Percentiles rank a stretch among this genome's conserved stretches.
Conservation (phyloP, 2,888 invertebrate genomes). For the Orchesella flavescens region DNA sequence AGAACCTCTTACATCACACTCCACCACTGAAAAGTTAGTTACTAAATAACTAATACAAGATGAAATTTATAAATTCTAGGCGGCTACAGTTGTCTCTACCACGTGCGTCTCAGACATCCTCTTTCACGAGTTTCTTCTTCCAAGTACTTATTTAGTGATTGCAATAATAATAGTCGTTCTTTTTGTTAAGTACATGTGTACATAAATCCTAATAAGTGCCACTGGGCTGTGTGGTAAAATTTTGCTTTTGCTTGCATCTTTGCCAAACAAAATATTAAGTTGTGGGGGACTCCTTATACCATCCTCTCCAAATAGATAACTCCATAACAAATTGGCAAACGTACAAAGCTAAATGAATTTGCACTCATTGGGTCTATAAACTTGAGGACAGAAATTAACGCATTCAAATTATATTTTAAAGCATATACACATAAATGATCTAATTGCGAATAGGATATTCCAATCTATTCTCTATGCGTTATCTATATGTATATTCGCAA, state of each 20-base stretch:
- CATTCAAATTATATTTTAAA: too few relatives aligned
- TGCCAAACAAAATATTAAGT: neutral
- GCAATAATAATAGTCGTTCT: constrained; percentile 39
- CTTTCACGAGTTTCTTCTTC: neutral
- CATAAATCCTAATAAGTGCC: constrained; percentile 51
- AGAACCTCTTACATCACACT: constrained; percentile 1
- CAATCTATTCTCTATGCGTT: too few relatives aligned
- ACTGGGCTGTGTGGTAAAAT: constrained; percentile 12
- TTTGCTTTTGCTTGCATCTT: constrained; percentile 36
- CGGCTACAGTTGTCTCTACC: constrained; percentile 25
- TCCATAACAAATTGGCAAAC: too few relatives aligned
- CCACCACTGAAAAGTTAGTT: neutral
- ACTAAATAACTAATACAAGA: constrained; percentile 5
- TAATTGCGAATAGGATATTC: too few relatives aligned
- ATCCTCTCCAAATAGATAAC: too few relatives aligned
- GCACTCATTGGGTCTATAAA: too few relatives aligned
- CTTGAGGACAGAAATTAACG: too few relatives aligned
- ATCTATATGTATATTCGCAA: too few relatives aligned
- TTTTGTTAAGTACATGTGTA: constrained; percentile 19
- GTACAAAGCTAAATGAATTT: too few relatives aligned
- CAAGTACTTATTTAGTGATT: constrained; percentile 11
- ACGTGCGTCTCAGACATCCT: neutral
- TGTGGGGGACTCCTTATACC: too few relatives aligned
- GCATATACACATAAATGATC: too few relatives aligned
- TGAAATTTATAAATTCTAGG: constrained; percentile 15